These are phyloP conservation scores for Nettapus auritus DNA, from an alignment of 2,113 vertebrate species.

Conservation along the genomic window DNA sequence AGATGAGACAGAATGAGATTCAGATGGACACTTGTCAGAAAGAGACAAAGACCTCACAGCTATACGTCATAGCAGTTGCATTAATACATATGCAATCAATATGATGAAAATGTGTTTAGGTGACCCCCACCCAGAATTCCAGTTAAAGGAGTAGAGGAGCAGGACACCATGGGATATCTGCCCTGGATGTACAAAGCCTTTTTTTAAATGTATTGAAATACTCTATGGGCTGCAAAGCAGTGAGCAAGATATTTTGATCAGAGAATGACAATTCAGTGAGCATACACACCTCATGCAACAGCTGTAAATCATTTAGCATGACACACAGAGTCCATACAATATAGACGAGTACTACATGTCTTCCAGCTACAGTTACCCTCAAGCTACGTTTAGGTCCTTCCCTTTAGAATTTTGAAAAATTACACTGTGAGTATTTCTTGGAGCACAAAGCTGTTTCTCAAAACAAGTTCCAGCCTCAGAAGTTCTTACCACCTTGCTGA, in stretches of 20 bases:
- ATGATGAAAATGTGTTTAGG: not conserved
- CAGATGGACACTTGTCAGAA: not conserved
- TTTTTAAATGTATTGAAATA: not conserved
- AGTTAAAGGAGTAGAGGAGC: not conserved
- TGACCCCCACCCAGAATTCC: not conserved
- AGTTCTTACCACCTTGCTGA: not conserved
- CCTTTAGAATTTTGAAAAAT: not conserved
- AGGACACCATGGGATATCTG: rapidly evolving
- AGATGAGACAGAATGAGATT: not conserved
- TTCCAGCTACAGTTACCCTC: not conserved
- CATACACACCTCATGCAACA: not conserved
- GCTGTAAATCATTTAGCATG: not conserved
- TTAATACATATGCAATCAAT: rapidly evolving
- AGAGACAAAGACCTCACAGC: not conserved
- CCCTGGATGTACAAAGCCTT: not conserved
- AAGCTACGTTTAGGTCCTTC: not conserved
- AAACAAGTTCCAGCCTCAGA: not conserved
- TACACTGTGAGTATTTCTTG: not conserved
- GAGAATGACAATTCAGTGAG: not conserved
- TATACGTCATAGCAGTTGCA: not conserved
- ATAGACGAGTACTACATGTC: not conserved
- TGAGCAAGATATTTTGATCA: not conserved
- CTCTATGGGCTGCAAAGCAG: not conserved
- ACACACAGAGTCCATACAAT: not conserved
- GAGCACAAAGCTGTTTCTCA: not conserved